Evolutionary conservation across 1,140 invertebrate genomes (phyloP).

Genomic region (Phymastichus coffea): DNA sequence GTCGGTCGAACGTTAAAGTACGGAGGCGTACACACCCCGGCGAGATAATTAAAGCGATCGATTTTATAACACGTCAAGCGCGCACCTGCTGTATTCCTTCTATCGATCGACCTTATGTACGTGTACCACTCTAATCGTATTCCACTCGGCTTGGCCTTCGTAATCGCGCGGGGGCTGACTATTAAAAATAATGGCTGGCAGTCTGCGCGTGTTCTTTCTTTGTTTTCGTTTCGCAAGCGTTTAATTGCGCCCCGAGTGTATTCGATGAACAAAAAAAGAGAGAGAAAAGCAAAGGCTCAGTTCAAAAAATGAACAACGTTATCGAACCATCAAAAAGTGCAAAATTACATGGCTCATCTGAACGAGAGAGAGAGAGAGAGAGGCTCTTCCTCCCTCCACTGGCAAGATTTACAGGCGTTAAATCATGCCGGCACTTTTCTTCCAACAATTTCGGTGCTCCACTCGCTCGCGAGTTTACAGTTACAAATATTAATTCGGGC

Average conservation of each 20-base stretch:
- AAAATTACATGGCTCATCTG: constrained; percentile 34
- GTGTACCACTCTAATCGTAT: constrained; percentile 11
- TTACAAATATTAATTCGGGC: constrained; percentile 47
- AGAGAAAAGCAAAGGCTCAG: no score
- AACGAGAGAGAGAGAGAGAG: constrained; percentile 24
- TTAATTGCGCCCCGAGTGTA: no score
- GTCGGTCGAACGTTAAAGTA: constrained; percentile 35
- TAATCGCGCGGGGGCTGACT: background rate
- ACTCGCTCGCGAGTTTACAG: constrained; percentile 27
- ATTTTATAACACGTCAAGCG: constrained; percentile 24
- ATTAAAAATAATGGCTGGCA: constrained; percentile 23
- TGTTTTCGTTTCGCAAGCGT: background rate
- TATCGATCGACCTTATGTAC: constrained; percentile 10
- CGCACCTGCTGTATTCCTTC: constrained; percentile 20
- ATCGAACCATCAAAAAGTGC: no score
- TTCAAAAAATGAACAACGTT: no score
- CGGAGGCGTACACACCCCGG: constrained; percentile 22
- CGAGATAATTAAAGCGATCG: constrained; percentile 5
- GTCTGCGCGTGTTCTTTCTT: background rate
- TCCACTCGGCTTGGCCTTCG: constrained; percentile 2
- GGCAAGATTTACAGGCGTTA: constrained; percentile 40
- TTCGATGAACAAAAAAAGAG: no score
- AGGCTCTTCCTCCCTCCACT: background rate
- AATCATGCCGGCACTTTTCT: constrained; percentile 36
- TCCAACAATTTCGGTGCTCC: constrained; percentile 31